Conservation (phyloP, 2,888 invertebrate genomes). For the Anoplius nigerrimus region DNA sequence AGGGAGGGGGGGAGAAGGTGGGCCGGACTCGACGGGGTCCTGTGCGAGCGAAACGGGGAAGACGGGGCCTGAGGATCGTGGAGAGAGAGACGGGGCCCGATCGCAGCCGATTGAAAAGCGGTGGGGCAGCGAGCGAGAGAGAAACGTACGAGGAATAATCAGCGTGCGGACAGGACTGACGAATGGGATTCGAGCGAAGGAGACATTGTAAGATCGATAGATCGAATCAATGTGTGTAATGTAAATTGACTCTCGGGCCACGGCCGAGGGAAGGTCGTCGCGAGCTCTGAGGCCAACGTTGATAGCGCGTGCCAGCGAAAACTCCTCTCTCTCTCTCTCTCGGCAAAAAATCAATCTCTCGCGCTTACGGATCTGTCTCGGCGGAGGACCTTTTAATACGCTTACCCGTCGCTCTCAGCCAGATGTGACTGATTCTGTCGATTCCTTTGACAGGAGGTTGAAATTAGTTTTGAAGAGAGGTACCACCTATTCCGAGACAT, state of each 20-base stretch:
- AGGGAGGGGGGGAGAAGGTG: conserved; percentile 19
- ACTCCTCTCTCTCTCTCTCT: no score
- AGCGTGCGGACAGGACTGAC: conserved; percentile 56
- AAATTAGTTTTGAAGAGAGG: no score
- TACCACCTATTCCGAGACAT: no score
- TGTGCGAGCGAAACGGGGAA: background rate
- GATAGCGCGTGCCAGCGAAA: no score
- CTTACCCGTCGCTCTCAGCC: no score
- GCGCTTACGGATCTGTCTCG: no score
- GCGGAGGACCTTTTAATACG: no score
- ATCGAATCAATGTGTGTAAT: conserved; percentile 59
- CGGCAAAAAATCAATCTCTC: no score
- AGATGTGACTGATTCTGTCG: no score
- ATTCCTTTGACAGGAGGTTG: no score
- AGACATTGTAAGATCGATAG: conserved; percentile 59
- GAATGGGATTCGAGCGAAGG: conserved; percentile 52
- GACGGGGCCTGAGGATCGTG: conserved; percentile 2
- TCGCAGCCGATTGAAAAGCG: conserved; percentile 1
- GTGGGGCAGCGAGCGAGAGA: conserved; percentile 17
- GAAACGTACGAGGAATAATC: conserved; percentile 54
- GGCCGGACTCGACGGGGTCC: background rate
- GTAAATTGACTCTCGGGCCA: conserved; percentile 51
- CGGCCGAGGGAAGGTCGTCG: background rate
- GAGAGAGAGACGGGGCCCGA: background rate
- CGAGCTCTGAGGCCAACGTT: no score